Evolutionary conservation across 2,888 invertebrate species (phyloP), one percentile per base, ranked within the genome.

Genomic region (Pseudolycoriella hygida): DNA sequence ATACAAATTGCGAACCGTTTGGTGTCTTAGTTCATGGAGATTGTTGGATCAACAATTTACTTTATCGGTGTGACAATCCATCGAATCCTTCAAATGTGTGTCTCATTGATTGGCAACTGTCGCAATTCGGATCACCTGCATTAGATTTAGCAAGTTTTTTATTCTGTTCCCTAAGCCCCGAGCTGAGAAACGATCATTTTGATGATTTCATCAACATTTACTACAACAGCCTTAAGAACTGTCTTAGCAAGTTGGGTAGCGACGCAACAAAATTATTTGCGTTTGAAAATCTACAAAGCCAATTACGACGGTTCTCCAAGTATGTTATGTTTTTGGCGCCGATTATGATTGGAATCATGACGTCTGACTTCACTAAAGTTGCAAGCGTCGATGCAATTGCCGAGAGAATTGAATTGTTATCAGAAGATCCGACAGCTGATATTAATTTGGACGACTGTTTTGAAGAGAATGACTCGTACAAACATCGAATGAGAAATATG

Each of bases 1-100:
- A 4, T 8, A 25, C 25, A 25, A 25, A 50, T 15, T 56, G 58
- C 12, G 62, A 61, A 32, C 61, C 61, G 1, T 61, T 56, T 52
- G 55, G 60, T 1, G 58, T 60, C 12, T 48, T 64, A 6, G 57
- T 57, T 40, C 63, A 64, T 45, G 62, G 62, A 10, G 63, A 62
- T 49, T 59, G 60, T 47, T 64, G 63, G 63, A 62, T 56, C 49
- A 64, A 64, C 44, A 64, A 64, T 43, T 54, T 62, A 15, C 47
- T 63, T 38, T 63, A 57, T 45, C 54, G 55, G 48, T 40, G 49
- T 30, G 42, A 49, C 42, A 47, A 46, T 40, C 42, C 56, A 57
- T 45, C 52, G 44, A 50, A 44, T 14, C 19, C 53, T 4, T 39
- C 50, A 2, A 55, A 58, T 17, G 53, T 53, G 2, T 53, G 57